A percentile compares a stretch with the other conserved stretches of the same genome.
These are phyloP conservation scores for Bradynema listronoti DNA, from an alignment of 1,140 invertebrate genomes.

Conservation along the genomic window DNA sequence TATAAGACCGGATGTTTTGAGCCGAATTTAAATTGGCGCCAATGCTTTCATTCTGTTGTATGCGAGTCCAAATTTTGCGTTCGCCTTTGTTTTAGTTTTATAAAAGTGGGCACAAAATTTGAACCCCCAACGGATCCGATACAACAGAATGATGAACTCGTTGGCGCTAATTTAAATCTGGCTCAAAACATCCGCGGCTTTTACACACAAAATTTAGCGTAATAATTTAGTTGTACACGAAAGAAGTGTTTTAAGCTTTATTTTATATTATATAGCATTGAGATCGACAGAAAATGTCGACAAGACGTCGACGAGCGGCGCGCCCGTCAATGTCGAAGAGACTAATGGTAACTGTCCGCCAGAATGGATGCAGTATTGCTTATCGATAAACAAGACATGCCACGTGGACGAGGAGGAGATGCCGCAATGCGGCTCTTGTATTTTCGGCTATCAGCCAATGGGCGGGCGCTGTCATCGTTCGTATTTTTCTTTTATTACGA, in stretches of 20 bases:
- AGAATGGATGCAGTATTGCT: conserved; percentile 19
- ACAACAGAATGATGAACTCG: no score
- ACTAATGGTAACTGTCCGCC: conserved; percentile 1
- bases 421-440: conserved; percentile 46
- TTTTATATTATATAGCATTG: background rate
- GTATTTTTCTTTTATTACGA: background rate
- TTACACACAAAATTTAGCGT: no score
- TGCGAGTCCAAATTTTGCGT: no score
- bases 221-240: background rate
- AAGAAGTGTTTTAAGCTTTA: background rate
- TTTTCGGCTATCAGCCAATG: conserved; percentile 49
- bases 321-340: conserved; percentile 5
- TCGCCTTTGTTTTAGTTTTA: no score
- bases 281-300: background rate
- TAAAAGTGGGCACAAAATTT: no score
- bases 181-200: no score
- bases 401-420: conserved; percentile 53
- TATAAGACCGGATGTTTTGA: no score
- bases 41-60: no score
- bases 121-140: no score
- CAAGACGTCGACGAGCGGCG: background rate
- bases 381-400: conserved; percentile 47
- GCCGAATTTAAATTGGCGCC: no score
- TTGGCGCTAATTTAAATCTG: no score
- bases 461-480: conserved; percentile 48